These are phyloP conservation scores for Phalacrocorax brasilianus DNA, from an alignment of 2,113 vertebrate genomes.

Conservation along the genomic window DNA sequence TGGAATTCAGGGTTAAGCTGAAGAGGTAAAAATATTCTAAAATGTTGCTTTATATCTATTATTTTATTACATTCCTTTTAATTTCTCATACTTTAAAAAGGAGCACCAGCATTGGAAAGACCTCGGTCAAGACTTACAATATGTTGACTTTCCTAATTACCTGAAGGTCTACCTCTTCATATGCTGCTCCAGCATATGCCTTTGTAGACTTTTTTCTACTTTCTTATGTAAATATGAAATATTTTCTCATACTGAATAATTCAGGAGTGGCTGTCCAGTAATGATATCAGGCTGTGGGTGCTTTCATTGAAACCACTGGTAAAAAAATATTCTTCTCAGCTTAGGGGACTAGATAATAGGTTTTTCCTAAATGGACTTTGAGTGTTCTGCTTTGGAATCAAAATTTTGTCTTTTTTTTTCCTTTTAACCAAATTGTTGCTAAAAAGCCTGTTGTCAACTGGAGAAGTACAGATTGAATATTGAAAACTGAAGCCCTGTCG, in stretches of 20 bases:
- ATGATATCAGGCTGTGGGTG: background rate
- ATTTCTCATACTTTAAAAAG: background rate
- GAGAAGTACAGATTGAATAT: background rate
- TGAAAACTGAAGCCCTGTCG: background rate
- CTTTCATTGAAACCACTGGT: background rate
- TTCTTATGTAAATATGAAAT: background rate
- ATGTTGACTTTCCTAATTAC: background rate
- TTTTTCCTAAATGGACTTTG: background rate
- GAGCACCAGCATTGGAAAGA: background rate
- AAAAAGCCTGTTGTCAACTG: background rate
- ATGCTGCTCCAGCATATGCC: background rate
- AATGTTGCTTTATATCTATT: background rate
- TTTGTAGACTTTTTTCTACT: background rate
- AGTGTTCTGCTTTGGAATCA: background rate
- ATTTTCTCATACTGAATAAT: background rate
- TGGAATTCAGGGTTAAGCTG: background rate
- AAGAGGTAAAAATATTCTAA: background rate
- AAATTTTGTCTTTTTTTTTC: background rate
- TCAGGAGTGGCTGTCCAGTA: background rate
- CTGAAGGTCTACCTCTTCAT: background rate
- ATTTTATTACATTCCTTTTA: background rate
- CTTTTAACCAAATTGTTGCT: background rate
- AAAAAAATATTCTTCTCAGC: background rate
- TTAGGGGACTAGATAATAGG: background rate
- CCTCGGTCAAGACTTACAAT: background rate